Base-by-base conservation (phyloP, 2,113 vertebrate genomes). In the Apteryx owenii region DNA sequence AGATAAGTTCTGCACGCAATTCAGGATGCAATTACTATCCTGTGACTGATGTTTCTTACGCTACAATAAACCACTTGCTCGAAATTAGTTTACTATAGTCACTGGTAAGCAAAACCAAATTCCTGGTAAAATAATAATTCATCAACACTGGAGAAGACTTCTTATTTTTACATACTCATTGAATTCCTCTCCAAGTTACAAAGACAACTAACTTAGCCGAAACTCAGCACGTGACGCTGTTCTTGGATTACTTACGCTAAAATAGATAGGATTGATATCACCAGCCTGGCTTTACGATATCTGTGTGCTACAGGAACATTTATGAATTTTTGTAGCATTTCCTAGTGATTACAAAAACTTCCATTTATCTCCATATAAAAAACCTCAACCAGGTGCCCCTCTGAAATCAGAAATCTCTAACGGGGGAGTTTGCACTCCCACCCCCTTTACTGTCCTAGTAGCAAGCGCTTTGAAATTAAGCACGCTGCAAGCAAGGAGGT, bases 381-480 rank as follows among this genome's bases (percentile, higher is more conserved):
- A 89, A 68, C 1, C n/a, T 6, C 33, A 88, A 85, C 40, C 93
- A 85, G 64, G 81, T 70, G 76, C 42, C 36, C 38, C 10, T 12
- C 8, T 5, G 9, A 73, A 91, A 36, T 1, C 13, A 40, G 62
- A 48, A 64, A 72, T 29, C 25, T 26, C 85, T 50, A 40, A 33
- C 9, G 48, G 78, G 50, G 33, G 56, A 64, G 31, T 29, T 5
- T 2, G 12, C 42, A 66, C 9, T 12, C 68, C 5, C 13, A 28
- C 7, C 51, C 14, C 51, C 36, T 15, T 54, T 22, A 54, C 14
- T 16, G 15, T 76, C 48, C 88, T 75, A 95, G 95, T 18, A 94
- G 83, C 85, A 90, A 95, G 96, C 85, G 94, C 90, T 91, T 96
- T 91, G 92, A 71, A 19, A 10, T 3, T 64, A 89, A 95, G 93